Percentiles rank a stretch among this genome's conserved stretches.
Conservation (phyloP, 1,140 invertebrate genomes). For the Sinella curviseta region DNA sequence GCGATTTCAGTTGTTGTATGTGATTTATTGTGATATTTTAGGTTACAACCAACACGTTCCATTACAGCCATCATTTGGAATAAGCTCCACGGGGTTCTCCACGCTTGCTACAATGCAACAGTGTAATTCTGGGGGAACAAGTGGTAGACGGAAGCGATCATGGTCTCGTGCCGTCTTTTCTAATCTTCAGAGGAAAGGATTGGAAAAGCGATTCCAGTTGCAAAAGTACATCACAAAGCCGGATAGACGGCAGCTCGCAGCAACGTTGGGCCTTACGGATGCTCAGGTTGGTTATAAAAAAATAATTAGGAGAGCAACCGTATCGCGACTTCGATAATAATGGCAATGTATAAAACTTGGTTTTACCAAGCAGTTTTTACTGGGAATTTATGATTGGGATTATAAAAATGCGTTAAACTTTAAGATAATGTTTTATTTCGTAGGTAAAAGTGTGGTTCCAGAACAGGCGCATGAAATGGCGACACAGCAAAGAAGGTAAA, state of each 20-base stretch:
- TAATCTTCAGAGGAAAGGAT: slow-evolving; percentile 65
- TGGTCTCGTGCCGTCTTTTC: slow-evolving; percentile 89
- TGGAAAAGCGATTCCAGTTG: slow-evolving; percentile 64
- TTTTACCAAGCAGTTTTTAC: background rate
- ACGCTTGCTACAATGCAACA: slow-evolving; percentile 37
- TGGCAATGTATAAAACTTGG: slow-evolving; percentile 6
- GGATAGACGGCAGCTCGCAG: slow-evolving; percentile 64
- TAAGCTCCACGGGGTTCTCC: slow-evolving; percentile 27
- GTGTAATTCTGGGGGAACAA: slow-evolving; percentile 47
- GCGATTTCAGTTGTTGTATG: too few relatives aligned
- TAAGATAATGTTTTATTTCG: slow-evolving; percentile 43
- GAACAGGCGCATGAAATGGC: slow-evolving; percentile 90
- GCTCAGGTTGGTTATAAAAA: slow-evolving; percentile 61
- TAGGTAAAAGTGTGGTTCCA: slow-evolving; percentile 93
- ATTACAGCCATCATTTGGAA: slow-evolving; percentile 27
- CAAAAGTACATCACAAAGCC: slow-evolving; percentile 69
- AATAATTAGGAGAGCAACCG: background rate
- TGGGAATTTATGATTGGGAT: background rate
- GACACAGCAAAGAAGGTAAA: slow-evolving; percentile 73
- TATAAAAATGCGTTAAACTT: background rate
- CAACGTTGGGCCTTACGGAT: slow-evolving; percentile 66
- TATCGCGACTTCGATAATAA: background rate
- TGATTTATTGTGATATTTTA: too few relatives aligned
- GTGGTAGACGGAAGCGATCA: slow-evolving; percentile 75
- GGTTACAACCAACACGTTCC: background rate